These are phyloP conservation scores for Holacanthus passer DNA, from an alignment of 2,113 vertebrate genomes.

Conservation along the genomic window DNA sequence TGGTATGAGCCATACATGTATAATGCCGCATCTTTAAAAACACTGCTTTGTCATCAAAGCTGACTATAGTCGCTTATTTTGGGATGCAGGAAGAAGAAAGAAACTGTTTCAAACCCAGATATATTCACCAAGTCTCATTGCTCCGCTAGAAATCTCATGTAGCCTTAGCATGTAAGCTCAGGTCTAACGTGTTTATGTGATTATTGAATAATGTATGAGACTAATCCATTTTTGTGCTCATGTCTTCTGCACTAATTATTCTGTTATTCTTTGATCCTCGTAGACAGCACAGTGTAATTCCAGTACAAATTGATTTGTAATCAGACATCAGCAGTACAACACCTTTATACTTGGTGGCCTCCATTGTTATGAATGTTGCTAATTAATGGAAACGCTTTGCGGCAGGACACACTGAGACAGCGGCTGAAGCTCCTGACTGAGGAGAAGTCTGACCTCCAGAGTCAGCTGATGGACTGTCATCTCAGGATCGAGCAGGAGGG, in stretches of 20 bases:
- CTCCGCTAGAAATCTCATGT: not conserved
- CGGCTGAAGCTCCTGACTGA: conserved; percentile 86
- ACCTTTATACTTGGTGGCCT: not conserved
- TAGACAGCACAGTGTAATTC: not conserved
- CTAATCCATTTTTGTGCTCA: conserved; percentile 31
- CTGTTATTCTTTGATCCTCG: conserved; percentile 22
- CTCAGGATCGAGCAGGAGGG: conserved; percentile 87
- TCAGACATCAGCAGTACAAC: conserved; percentile 9
- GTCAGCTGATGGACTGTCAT: conserved; percentile 87
- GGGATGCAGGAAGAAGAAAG: not conserved
- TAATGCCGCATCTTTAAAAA: not conserved
- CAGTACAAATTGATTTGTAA: conserved; percentile 44
- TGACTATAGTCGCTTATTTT: conserved; percentile 2
- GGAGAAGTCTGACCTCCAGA: conserved; percentile 86
- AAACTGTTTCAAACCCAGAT: not conserved
- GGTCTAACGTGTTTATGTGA: conserved; percentile 17
- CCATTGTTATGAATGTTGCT: conserved; percentile 3
- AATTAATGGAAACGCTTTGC: conserved; percentile 24
- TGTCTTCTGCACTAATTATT: conserved; percentile 23
- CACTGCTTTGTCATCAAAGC: not conserved
- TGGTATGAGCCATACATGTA: not conserved
- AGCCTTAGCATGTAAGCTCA: not conserved
- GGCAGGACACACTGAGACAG: conserved; percentile 85
- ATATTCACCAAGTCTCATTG: not conserved
- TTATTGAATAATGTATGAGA: conserved; percentile 45